Base-by-base conservation (phyloP, 2,888 invertebrate species). In the Lepidocyrtinus sp. region DNA sequence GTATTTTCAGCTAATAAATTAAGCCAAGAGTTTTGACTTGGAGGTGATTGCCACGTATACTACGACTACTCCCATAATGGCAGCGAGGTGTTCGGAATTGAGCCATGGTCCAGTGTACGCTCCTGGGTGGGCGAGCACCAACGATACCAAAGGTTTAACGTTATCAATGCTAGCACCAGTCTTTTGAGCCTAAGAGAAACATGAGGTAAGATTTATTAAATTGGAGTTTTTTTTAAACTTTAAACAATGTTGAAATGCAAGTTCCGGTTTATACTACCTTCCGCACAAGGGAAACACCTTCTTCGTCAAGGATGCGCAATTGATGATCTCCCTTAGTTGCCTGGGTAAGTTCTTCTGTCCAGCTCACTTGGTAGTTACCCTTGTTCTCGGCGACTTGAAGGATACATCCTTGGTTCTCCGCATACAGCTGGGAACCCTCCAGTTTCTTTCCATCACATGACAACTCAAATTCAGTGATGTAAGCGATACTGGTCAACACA, bases 91-190 rank as follows among this genome's bases (percentile, higher is more conserved):
- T 90, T 98, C 97, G 0, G 96, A 96, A 89, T 96, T 96, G 72
- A 98, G 92, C 94, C 95, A 95, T 1, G 96, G 96, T 0, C 98
- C 98, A 82, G 93, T 94, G 90, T 96, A 97, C 68, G 96, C 94
- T 86, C 89, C 89, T 72, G 93, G 92, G 87, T 95, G 94, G 85
- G 92, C 91, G 7, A 96, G 89, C 64, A 92, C 91, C 22, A 96
- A 92, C 27, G 93, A 92, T 75, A 93, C 91, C 1, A 96, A 89
- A 0, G 94, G 92, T 84, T 3, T 64, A 2, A 76, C 24, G 15
- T 63, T 62, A 19, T 76, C 76, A 65, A 64, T 62, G 61, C 76
- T 75, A 62, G 81, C 83, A 59, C 83, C 83, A 45, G 79, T 75
- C 67, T 76, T 81, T 65, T 84, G 84, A 12, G 77, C 75, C 83